phyloP scores from a whole-genome alignment of 64 coral and sea anemone genomes.

The Pachyseris speciosa region DNA sequence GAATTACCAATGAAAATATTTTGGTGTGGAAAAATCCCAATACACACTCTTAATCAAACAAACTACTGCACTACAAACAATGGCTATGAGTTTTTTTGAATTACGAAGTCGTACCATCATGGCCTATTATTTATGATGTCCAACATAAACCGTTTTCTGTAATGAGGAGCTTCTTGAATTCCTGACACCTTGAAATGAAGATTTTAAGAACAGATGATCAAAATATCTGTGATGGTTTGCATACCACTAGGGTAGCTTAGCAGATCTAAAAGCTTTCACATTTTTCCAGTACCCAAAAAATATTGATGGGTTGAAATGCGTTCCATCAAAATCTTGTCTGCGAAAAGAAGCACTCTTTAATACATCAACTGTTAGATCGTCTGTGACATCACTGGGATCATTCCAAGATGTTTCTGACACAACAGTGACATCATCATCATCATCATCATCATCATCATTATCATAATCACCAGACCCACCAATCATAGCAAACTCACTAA shows the following conservation, averaged over 20 bases:
- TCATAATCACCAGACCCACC: not conserved
- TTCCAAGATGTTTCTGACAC: not conserved
- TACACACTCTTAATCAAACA: no score
- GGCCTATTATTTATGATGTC: not conserved
- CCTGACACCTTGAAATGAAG: not conserved
- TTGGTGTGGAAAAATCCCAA: no score
- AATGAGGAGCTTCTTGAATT: not conserved
- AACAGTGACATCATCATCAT: not conserved
- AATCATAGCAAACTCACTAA: no score
- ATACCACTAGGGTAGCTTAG: not conserved
- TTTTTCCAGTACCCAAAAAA: not conserved
- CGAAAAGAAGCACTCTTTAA: not conserved
- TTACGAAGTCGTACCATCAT: not conserved
- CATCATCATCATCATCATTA: not conserved
- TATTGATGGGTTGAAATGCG: not conserved
- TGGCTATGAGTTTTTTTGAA: not conserved
- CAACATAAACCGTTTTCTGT: conserved; percentile 3
- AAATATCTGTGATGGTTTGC: not conserved
- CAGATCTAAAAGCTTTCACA: not conserved
- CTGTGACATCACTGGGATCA: not conserved
- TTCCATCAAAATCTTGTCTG: not conserved
- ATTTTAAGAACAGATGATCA: not conserved
- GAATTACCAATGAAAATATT: no score
- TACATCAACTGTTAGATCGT: not conserved
- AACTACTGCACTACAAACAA: no score